Percentiles rank a stretch among this genome's conserved stretches.
Evolutionary conservation across 53 echinoderm and acorn worm species (phyloP).

Genomic region (Antedon mediterranea): DNA sequence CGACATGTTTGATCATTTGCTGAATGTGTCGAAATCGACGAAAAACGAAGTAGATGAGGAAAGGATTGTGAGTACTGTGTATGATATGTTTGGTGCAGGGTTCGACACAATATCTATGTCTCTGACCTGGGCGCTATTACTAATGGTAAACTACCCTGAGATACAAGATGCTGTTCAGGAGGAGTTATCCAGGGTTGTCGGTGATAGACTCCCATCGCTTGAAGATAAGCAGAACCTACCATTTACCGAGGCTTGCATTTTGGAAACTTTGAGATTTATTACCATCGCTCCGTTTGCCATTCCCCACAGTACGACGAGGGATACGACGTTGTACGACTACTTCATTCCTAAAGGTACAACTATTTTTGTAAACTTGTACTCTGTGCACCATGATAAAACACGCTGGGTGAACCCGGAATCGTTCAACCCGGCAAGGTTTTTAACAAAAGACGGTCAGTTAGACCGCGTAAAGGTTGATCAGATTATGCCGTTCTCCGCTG

Average conservation of each 20-base stretch:
- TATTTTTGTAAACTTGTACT: conserved; percentile 71
- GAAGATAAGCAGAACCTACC: conserved; percentile 48
- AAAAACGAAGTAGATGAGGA: conserved; percentile 19
- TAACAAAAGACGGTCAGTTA: conserved; percentile 29
- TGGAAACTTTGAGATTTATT: conserved; percentile 51
- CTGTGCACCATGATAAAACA: conserved; percentile 34
- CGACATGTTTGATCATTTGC: conserved; percentile 50
- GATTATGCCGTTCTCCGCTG: conserved; percentile 68
- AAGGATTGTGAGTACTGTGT: conserved; percentile 21
- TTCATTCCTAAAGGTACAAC: conserved; percentile 63
- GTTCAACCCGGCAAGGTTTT: conserved; percentile 67
- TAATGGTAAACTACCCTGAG: conserved; percentile 48
- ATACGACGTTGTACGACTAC: conserved; percentile 45
- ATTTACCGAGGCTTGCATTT: conserved; percentile 57
- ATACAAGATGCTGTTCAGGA: conserved; percentile 48
- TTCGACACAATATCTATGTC: conserved; percentile 53
- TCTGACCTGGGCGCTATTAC: conserved; percentile 42
- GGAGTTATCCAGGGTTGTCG: conserved; percentile 45
- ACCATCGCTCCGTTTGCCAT: conserved; percentile 67
- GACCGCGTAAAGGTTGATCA: conserved; percentile 54
- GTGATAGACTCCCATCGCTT: conserved; percentile 30
- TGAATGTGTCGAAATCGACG: conserved; percentile 25
- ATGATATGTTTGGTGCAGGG: conserved; percentile 69
- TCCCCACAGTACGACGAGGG: conserved; percentile 68
- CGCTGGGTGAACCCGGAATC: conserved; percentile 40